These are phyloP conservation scores for Cyprinus carpio DNA, from an alignment of 2,113 vertebrate genomes.

Conservation along the genomic window DNA sequence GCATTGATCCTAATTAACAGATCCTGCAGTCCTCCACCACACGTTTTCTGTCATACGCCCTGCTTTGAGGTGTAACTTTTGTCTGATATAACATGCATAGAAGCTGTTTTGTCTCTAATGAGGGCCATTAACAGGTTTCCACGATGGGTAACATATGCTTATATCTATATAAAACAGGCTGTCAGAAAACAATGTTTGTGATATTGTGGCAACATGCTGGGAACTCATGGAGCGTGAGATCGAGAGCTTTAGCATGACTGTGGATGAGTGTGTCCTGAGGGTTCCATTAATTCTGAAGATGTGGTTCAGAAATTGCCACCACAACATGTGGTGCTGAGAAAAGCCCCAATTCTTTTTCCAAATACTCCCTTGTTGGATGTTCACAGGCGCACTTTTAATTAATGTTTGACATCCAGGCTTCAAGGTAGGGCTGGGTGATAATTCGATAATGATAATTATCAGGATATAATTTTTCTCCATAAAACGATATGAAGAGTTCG, in stretches of 20 bases:
- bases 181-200: constrained; percentile 58
- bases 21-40: not conserved
- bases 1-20: constrained; percentile 34
- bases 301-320: constrained; percentile 53
- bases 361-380: constrained; percentile 60
- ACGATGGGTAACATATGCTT: constrained; percentile 36
- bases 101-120: constrained; percentile 17
- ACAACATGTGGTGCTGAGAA: constrained; percentile 62
- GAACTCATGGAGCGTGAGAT: constrained; percentile 55
- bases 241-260: constrained; percentile 57
- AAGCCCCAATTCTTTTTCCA: constrained; percentile 60
- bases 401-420: constrained; percentile 54
- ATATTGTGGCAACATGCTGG: constrained; percentile 49
- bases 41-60: not conserved
- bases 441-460: too few species aligned
- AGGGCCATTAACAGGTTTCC: constrained; percentile 5
- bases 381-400: constrained; percentile 68
- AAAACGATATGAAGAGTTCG: too few species aligned
- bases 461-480: too few species aligned
- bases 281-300: constrained; percentile 67
- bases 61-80: constrained; percentile 15
- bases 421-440: not conserved
- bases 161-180: constrained; percentile 26
- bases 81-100: constrained; percentile 12
- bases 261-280: constrained; percentile 50